phyloP scores from a whole-genome alignment of 2,888 invertebrate species.

The Tuberolachnus salignus region DNA sequence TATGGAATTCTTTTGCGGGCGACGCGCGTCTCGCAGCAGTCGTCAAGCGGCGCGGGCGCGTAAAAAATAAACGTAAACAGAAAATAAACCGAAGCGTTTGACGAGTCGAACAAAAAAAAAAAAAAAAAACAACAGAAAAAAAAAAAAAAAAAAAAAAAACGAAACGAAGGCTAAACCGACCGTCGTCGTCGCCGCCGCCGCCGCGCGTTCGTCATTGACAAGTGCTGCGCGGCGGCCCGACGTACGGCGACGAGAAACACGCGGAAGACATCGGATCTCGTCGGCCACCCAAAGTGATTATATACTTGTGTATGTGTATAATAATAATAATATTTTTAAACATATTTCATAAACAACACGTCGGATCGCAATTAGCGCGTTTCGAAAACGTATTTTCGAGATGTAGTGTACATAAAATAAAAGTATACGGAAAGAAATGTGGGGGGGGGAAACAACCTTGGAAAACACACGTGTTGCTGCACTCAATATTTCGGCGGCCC shows the following conservation, averaged over 20 bases:
- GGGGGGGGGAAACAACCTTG: not conserved
- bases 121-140: no score
- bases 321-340: constrained; percentile 17
- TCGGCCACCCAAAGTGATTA: constrained; percentile 44
- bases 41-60: not conserved
- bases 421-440: not conserved
- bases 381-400: constrained; percentile 11
- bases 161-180: not conserved
- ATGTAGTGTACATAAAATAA: not conserved
- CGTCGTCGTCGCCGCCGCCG: not conserved
- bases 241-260: constrained; percentile 29
- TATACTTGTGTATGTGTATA: not conserved
- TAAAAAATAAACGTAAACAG: not conserved
- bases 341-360: constrained; percentile 42
- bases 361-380: constrained; percentile 37
- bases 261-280: constrained; percentile 36
- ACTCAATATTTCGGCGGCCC: not conserved
- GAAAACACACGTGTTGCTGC: not conserved
- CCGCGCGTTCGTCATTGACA: constrained; percentile 6
- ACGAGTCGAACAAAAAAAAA: not conserved
- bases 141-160: not conserved
- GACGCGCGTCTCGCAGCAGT: not conserved
- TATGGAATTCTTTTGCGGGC: constrained; percentile 12
- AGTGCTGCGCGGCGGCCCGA: not conserved
- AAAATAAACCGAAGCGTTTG: not conserved